Evolutionary conservation across 2,113 vertebrate species (phyloP), one percentile per base, ranked within the genome.

Genomic region (Vulpes lagopus): DNA sequence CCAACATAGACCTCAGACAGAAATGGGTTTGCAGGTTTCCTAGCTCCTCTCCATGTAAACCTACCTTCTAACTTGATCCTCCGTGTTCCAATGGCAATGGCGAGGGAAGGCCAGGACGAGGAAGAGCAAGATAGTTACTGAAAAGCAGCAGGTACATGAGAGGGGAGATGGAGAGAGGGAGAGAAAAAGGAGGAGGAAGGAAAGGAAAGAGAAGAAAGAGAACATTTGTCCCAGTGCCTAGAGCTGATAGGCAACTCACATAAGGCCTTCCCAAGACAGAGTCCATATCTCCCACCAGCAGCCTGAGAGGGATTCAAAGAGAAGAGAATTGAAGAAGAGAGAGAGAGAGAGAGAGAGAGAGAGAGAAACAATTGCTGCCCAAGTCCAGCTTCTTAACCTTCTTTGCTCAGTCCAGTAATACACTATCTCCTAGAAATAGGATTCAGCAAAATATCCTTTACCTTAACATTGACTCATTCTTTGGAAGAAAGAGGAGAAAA

Each of bases 381-480:
- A 76, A 6, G 27, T 92, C 22, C 64, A 69, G 20, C 94, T 92
- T 51, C 27, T 73, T 94, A 71, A 95, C 89, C 7, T 55, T 11
- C 35, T 60, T 91, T 94, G 23, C 62, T 87, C 62, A 95, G 32
- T 32, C 57, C n/a, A 57, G 10, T 51, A 92, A 86, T 87, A 35
- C 5, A 62, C 1, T 1, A 19, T 23, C 14, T 23, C 27, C 49
- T 85, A 84, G 32, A 93, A 93, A 96, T 6, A 89, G 17, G 27
- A 91, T 82, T 92, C 3, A 43, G 53, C 57, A 86, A 89, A 96
- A 73, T 82, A 64, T 59, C 20, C 59, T 60, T 91, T 51, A 49
- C 17, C 55, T 87, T 86, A 38, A 87, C 3, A 65, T 19, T 62
- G 32, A 90, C n/a, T 83, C 51, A 55, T 74, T 64, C 11, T 59